Evolutionary conservation across 2,797 vertebrate genomes (phyloP).

Genomic region (Bradypus variegatus): DNA sequence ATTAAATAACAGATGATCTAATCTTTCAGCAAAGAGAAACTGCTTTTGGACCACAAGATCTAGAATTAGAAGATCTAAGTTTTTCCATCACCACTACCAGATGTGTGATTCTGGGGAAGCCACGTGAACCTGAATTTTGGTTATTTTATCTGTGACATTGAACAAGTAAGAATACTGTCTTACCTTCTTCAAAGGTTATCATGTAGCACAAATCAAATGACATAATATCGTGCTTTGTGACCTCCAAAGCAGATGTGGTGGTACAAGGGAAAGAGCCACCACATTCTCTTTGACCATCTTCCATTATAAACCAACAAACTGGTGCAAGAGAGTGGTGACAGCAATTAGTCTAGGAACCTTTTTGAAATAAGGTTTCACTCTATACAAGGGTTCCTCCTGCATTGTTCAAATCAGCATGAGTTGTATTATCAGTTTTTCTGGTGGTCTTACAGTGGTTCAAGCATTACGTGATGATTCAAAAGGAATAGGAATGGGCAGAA

Average conservation of each 20-base stretch:
- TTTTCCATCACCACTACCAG: not conserved
- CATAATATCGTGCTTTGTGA: not conserved
- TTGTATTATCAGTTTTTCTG: not conserved
- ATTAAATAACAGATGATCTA: not conserved
- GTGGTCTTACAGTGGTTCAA: not conserved
- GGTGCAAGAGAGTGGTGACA: not conserved
- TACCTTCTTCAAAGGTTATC: not conserved
- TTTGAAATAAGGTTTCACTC: not conserved
- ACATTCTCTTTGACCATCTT: not conserved
- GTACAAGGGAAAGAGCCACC: not conserved
- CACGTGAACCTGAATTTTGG: constrained; percentile 17
- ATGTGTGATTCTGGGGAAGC: not conserved
- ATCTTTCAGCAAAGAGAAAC: not conserved
- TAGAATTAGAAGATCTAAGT: not conserved
- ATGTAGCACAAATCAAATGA: not conserved
- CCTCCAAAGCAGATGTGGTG: not conserved
- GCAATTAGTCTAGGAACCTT: not conserved
- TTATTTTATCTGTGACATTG: not conserved
- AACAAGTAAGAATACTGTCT: not conserved
- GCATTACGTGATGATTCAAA: not conserved
- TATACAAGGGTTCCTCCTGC: not conserved
- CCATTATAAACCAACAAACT: constrained; percentile 7
- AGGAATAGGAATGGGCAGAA: too few relatives aligned
- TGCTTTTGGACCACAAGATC: not conserved
- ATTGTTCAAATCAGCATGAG: not conserved